Percentiles rank a stretch among this genome's conserved stretches.
These are phyloP conservation scores for Trematomus bernacchii DNA, from an alignment of 2,797 vertebrate species.

Conservation along the genomic window DNA sequence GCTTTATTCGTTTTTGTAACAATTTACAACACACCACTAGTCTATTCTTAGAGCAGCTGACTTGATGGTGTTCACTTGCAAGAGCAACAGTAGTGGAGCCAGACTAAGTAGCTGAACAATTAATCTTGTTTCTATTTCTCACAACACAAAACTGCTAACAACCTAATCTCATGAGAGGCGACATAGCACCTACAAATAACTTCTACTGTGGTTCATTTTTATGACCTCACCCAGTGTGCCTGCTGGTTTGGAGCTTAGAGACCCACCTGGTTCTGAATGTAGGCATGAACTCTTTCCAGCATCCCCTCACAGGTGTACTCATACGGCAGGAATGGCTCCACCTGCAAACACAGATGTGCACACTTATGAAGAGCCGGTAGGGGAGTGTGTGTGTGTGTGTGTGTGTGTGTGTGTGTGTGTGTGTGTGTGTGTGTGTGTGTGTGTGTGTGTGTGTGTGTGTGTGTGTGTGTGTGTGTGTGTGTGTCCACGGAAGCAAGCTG, in stretches of 20 bases:
- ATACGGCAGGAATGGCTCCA: constrained; percentile 95
- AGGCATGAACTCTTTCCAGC: constrained; percentile 95
- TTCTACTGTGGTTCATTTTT: neutral
- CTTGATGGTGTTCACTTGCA: neutral
- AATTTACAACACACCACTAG: no score
- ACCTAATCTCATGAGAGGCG: neutral
- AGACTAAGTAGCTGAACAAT: neutral
- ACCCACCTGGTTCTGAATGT: constrained; percentile 96
- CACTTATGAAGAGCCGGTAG: constrained; percentile 38
- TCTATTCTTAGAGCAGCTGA: neutral
- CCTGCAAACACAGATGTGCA: constrained; percentile 81
- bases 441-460: neutral
- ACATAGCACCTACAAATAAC: constrained; percentile 3
- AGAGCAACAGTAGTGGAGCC: neutral
- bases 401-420: neutral
- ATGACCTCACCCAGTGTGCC: neutral
- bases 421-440: neutral
- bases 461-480: neutral
- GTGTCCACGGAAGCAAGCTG: neutral
- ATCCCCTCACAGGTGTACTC: constrained; percentile 98
- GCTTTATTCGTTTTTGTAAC: no score
- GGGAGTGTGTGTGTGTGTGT: neutral
- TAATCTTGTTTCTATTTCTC: neutral
- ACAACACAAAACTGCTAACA: neutral
- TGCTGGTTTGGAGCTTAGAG: neutral